phyloP scores from a whole-genome alignment of 1,140 invertebrate species.

The Brachionus rubens region DNA sequence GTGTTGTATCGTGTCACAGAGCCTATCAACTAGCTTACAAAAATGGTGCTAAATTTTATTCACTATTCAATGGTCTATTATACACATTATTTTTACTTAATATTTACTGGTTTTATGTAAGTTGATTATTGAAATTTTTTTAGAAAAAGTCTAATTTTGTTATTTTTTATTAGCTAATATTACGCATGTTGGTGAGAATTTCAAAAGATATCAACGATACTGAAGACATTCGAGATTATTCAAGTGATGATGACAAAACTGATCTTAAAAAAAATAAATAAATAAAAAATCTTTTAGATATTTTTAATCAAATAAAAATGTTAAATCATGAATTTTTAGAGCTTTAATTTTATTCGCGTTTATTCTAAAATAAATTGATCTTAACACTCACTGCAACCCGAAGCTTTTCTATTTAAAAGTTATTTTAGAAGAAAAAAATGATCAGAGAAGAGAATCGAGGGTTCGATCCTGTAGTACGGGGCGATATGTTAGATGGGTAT shows the following conservation, averaged over 20 bases:
- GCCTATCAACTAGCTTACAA: constrained; percentile 43
- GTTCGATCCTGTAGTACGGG: too few relatives aligned
- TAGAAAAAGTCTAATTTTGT: constrained; percentile 1
- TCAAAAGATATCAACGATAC: constrained; percentile 54
- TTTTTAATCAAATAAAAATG: too few relatives aligned
- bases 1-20: constrained; percentile 48
- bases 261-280: constrained; percentile 6
- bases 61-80: constrained; percentile 54
- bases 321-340: too few relatives aligned
- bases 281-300: background rate
- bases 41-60: constrained; percentile 52
- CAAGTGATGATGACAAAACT: background rate
- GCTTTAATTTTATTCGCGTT: too few relatives aligned
- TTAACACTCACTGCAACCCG: too few relatives aligned
- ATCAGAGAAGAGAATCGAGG: too few relatives aligned
- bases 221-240: constrained; percentile 52
- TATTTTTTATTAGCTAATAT: constrained; percentile 52
- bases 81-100: constrained; percentile 57
- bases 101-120: constrained; percentile 59
- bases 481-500: too few relatives aligned
- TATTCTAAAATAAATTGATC: too few relatives aligned
- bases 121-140: background rate
- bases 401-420: too few relatives aligned
- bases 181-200: constrained; percentile 54
- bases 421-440: too few relatives aligned